Percentiles rank a stretch among this genome's conserved stretches.
Conservation (phyloP, 2,797 vertebrate genomes). For the Xerus rutilus region DNA sequence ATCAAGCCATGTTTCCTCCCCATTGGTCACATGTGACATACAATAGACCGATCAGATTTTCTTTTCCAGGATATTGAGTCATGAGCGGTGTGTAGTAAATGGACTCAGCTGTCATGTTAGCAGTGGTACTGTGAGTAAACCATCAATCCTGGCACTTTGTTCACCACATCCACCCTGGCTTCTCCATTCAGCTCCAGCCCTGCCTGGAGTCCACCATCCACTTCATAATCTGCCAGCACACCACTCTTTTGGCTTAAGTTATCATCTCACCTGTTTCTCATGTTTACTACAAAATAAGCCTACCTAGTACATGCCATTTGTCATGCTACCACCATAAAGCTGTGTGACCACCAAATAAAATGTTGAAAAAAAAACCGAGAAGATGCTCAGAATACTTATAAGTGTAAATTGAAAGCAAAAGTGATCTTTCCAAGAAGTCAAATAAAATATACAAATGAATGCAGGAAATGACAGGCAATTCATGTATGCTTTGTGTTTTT, state of each 20-base stretch:
- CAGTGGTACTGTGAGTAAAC: background rate
- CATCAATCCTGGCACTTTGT: background rate
- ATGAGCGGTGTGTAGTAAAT: background rate
- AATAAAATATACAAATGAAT: background rate
- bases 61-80: slow-evolving; percentile 51
- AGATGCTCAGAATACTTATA: background rate
- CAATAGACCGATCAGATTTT: background rate
- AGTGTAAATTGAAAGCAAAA: background rate
- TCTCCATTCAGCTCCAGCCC: background rate
- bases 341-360: slow-evolving; percentile 46
- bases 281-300: background rate
- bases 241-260: background rate
- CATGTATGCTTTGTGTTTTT: background rate
- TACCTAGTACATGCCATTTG: background rate
- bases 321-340: background rate
- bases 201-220: accelerated
- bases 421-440: background rate
- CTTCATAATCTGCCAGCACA: background rate
- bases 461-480: background rate
- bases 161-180: background rate
- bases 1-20: background rate
- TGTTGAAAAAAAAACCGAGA: background rate
- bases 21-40: background rate
- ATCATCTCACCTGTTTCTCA: background rate
- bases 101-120: background rate